Conservation (phyloP, 2,797 vertebrate genomes). For the Catharus ustulatus region DNA sequence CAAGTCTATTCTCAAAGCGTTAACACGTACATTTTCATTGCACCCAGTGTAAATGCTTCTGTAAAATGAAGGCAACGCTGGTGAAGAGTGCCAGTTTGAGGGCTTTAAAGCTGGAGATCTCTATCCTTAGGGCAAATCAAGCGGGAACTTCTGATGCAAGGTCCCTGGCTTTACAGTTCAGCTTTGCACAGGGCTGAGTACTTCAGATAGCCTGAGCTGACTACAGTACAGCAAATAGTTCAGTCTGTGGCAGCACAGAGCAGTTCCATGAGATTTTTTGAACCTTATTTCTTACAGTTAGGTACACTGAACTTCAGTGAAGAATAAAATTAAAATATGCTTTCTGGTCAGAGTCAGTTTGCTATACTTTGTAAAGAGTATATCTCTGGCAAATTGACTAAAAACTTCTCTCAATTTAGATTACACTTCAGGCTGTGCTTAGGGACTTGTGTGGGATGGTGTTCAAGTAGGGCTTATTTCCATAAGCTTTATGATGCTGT, state of each 20-base stretch:
- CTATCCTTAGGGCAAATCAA: neutral
- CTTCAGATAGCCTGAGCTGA: neutral
- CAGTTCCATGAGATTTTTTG: neutral
- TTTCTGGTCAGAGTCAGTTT: slow-evolving; percentile 1
- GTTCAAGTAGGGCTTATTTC: neutral
- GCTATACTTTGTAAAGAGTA: neutral
- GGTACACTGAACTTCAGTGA: neutral
- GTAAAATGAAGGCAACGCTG: neutral
- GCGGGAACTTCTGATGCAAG: neutral
- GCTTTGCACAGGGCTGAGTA: neutral
- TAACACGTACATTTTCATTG: neutral
- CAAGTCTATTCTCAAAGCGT: neutral
- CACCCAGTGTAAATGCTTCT: neutral
- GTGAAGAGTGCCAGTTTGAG: neutral
- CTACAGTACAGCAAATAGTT: neutral
- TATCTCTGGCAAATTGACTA: neutral
- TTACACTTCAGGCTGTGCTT: neutral
- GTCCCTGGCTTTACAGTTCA: neutral
- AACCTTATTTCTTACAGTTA: neutral
- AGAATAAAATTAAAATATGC: neutral
- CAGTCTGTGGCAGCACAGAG: neutral
- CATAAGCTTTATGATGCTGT: neutral
- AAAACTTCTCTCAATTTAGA: neutral
- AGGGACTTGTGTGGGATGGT: neutral
- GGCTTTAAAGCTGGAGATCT: neutral